Percentiles rank a stretch among this genome's conserved stretches.
Evolutionary conservation across 1,140 invertebrate genomes (phyloP).

Genomic region (Cylas formicarius): DNA sequence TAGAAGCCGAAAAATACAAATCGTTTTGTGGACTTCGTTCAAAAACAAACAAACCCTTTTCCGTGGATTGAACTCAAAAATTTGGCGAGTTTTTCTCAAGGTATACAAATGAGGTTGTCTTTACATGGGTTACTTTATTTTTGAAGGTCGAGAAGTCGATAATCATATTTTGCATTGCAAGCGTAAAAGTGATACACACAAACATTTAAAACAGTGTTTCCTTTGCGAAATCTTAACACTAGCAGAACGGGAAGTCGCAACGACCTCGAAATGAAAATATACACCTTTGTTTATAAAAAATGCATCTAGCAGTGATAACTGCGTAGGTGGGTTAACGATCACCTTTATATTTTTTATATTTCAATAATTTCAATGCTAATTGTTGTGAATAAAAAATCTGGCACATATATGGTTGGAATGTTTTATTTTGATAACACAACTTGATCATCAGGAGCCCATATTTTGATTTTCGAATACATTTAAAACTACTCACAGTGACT

Average conservation of each 20-base stretch:
- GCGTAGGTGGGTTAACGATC: conserved; percentile 29
- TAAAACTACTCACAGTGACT: conserved; percentile 21
- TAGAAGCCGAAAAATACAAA: conserved; percentile 20
- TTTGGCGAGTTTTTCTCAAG: conserved; percentile 13
- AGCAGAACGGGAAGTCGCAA: conserved; percentile 30
- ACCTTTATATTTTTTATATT: conserved; percentile 12
- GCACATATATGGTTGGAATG: conserved; percentile 47
- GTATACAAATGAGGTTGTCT: conserved; percentile 13
- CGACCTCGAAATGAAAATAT: conserved; percentile 28
- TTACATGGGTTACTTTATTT: conserved; percentile 9
- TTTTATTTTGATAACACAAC: conserved; percentile 35
- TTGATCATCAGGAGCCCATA: conserved; percentile 15
- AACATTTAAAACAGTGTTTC: conserved; percentile 42
- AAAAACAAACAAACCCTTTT: conserved; percentile 8
- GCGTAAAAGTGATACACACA: conserved; percentile 41
- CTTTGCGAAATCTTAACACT: conserved; percentile 34
- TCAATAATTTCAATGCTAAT: conserved; percentile 36
- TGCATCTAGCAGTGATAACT: conserved; percentile 30
- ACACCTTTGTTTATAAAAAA: conserved; percentile 31
- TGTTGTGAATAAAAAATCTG: conserved; percentile 44
- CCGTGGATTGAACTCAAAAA: conserved; percentile 14
- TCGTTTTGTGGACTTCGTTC: conserved; percentile 8
- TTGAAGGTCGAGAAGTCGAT: conserved; percentile 4
- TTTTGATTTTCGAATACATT: conserved; percentile 30
- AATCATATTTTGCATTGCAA: conserved; percentile 27